These are phyloP conservation scores for Andricus curvator DNA, from an alignment of 2,888 invertebrate genomes.

Conservation along the genomic window DNA sequence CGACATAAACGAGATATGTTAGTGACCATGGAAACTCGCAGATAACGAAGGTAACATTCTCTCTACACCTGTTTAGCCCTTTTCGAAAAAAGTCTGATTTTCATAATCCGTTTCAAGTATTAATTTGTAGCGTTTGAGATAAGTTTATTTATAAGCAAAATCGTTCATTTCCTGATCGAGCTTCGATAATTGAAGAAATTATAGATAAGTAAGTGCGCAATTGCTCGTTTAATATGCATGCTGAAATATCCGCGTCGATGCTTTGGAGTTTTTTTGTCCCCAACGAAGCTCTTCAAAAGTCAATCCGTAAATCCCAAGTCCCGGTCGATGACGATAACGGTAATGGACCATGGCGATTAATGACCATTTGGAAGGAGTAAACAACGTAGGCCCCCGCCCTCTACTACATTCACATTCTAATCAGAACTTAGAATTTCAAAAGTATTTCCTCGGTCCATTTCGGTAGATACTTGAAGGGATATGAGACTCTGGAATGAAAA, in stretches of 20 bases:
- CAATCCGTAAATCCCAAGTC: conserved; percentile 50
- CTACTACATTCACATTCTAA: conserved; percentile 17
- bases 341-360: conserved; percentile 71
- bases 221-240: conserved; percentile 41
- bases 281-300: conserved; percentile 21
- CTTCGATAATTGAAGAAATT: conserved; percentile 66
- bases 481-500: not conserved
- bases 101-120: not conserved
- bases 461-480: not conserved
- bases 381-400: not conserved
- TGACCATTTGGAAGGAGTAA: conserved; percentile 46
- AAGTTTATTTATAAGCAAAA: not conserved
- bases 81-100: not conserved
- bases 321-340: conserved; percentile 67
- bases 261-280: not conserved
- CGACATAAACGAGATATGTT: conserved; percentile 28
- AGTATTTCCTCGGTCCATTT: conserved; percentile 11
- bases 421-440: conserved; percentile 10
- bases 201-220: conserved; percentile 60
- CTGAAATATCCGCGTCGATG: not conserved
- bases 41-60: not conserved
- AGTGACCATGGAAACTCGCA: conserved; percentile 17
- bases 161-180: not conserved
- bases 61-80: not conserved
- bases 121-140: not conserved